Evolutionary conservation across 1,140 invertebrate species (phyloP).

Genomic region (Sweltsa coloradensis): DNA sequence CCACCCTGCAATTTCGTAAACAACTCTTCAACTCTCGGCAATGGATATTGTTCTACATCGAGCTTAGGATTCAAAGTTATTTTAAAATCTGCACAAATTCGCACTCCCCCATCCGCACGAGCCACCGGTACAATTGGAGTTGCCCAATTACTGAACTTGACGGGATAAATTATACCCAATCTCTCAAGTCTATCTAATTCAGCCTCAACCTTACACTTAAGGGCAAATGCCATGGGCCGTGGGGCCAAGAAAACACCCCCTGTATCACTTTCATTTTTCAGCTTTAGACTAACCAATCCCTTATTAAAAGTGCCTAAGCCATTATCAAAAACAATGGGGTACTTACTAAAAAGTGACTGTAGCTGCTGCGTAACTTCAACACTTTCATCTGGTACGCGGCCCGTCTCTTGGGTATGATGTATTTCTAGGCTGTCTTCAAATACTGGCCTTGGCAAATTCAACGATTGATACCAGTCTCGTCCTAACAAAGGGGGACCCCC

Average conservation of each 20-base stretch:
- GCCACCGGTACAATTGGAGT: slow-evolving; percentile 33
- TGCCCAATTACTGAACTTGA: slow-evolving; percentile 26
- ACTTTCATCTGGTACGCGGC: background rate
- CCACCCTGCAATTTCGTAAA: slow-evolving; percentile 16
- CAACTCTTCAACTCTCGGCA: slow-evolving; percentile 18
- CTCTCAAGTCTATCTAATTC: slow-evolving; percentile 28
- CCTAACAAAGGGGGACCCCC: slow-evolving; percentile 1
- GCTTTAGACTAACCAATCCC: background rate
- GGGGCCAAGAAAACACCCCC: slow-evolving; percentile 25
- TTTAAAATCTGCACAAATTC: slow-evolving; percentile 34
- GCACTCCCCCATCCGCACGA: slow-evolving; percentile 28
- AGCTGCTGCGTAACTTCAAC: too few species aligned
- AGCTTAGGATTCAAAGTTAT: slow-evolving; percentile 18
- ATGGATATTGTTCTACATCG: slow-evolving; percentile 15
- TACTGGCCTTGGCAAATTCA: background rate
- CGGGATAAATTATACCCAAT: slow-evolving; percentile 20
- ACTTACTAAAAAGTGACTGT: too few species aligned
- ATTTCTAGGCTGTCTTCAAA: background rate
- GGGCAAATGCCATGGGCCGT: slow-evolving; percentile 27
- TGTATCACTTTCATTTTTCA: slow-evolving; percentile 9
- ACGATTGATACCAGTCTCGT: background rate
- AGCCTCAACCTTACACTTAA: slow-evolving; percentile 26
- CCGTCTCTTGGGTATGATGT: background rate
- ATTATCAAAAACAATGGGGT: background rate
- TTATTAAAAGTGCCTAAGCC: background rate